A percentile compares a stretch with the other conserved stretches of the same genome.
Evolutionary conservation across 2,888 invertebrate genomes (phyloP).

Genomic region (Aquatica leii): DNA sequence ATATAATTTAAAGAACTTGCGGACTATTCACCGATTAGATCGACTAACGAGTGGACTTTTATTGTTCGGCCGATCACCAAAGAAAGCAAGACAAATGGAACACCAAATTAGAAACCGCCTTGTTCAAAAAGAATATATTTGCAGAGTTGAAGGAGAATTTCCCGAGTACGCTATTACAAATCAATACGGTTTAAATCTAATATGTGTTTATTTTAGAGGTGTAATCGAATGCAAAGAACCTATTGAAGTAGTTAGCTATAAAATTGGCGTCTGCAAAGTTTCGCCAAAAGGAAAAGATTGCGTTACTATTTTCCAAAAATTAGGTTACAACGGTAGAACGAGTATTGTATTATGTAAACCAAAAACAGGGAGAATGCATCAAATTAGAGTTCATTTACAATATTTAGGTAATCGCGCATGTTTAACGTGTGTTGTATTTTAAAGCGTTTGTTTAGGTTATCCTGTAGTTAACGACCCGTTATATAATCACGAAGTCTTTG

Average conservation of each 20-base stretch:
- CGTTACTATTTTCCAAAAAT: constrained; percentile 87
- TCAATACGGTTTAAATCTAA: not conserved
- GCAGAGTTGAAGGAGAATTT: constrained; percentile 92
- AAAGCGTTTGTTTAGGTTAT: constrained; percentile 70
- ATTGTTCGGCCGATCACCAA: constrained; percentile 91
- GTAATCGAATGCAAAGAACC: constrained; percentile 88
- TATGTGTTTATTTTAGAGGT: constrained; percentile 66
- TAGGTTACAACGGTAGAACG: constrained; percentile 87
- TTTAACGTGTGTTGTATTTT: constrained; percentile 30
- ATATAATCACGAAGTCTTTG: constrained; percentile 96
- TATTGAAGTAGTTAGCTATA: constrained; percentile 92
- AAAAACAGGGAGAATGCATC: constrained; percentile 97
- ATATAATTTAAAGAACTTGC: constrained; percentile 90
- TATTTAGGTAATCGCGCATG: constrained; percentile 77
- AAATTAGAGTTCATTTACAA: constrained; percentile 98
- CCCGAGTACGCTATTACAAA: constrained; percentile 73
- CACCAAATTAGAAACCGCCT: constrained; percentile 91
- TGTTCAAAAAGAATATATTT: constrained; percentile 95
- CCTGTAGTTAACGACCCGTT: constrained; percentile 98
- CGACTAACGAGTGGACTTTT: constrained; percentile 92
- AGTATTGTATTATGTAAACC: constrained; percentile 96
- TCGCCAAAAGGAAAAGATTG: constrained; percentile 93
- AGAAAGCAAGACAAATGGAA: constrained; percentile 94
- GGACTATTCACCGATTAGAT: constrained; percentile 95
- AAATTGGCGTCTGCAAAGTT: constrained; percentile 96